phyloP scores from a whole-genome alignment of 2,888 invertebrate genomes.

The Tribolium freemani region DNA sequence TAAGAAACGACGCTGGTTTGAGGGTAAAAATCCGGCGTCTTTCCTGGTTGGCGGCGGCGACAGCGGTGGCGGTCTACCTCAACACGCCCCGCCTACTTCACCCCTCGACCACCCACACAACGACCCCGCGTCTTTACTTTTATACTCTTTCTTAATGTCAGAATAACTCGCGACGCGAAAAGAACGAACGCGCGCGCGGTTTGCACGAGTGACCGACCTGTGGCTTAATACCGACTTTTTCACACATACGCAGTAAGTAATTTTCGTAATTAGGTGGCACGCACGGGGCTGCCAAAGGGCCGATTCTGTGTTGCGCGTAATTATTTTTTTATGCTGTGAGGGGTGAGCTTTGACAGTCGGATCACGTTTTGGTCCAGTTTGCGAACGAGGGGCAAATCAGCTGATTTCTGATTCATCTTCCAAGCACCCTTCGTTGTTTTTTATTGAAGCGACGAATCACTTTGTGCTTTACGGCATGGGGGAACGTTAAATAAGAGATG shows the following conservation, averaged over 20 bases:
- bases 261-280: neutral
- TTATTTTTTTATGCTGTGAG: neutral
- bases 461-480: constrained; percentile 20
- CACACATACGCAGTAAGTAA: constrained; percentile 12
- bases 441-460: constrained; percentile 16
- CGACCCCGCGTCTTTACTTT: constrained; percentile 64
- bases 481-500: constrained; percentile 13
- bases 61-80: constrained; percentile 70
- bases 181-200: constrained; percentile 57
- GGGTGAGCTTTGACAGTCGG: constrained; percentile 60
- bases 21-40: constrained; percentile 71
- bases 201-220: constrained; percentile 27
- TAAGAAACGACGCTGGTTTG: constrained; percentile 70
- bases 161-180: constrained; percentile 67
- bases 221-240: constrained; percentile 6
- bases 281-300: neutral
- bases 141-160: constrained; percentile 69
- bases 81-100: constrained; percentile 68
- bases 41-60: constrained; percentile 70
- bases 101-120: constrained; percentile 60
- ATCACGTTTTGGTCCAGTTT: constrained; percentile 66
- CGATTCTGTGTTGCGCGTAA: constrained; percentile 14
- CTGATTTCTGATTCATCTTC: constrained; percentile 58
- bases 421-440: constrained; percentile 22
- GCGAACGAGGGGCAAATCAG: constrained; percentile 57